A percentile compares a stretch with the other conserved stretches of the same genome.
phyloP scores from a whole-genome alignment of 2,797 vertebrate species.

The Vespertilio murinus region DNA sequence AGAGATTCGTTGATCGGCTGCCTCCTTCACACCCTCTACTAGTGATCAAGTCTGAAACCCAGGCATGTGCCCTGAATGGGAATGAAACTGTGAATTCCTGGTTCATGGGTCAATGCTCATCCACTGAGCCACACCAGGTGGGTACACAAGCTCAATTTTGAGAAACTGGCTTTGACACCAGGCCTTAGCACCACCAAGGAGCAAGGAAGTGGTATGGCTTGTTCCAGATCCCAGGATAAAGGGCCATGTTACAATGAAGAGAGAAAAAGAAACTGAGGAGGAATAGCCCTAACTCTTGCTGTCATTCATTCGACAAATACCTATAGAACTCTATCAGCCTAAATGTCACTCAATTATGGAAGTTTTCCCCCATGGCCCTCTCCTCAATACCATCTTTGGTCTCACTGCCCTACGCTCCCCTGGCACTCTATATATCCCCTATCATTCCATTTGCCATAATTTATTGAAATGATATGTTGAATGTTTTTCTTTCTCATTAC shows the following conservation, averaged over 20 bases:
- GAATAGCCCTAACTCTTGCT: background rate
- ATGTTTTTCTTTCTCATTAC: background rate
- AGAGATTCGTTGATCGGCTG: too few species aligned
- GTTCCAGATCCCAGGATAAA: background rate
- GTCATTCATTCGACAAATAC: background rate
- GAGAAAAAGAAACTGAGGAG: background rate
- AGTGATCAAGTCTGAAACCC: too few species aligned
- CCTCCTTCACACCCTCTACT: too few species aligned
- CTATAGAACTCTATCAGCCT: background rate
- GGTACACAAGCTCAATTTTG: background rate
- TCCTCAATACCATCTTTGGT: background rate
- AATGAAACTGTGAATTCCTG: too few species aligned
- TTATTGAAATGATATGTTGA: background rate
- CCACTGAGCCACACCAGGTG: too few species aligned
- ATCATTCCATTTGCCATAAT: background rate
- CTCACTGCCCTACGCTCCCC: background rate
- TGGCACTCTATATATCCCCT: background rate
- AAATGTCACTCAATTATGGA: background rate
- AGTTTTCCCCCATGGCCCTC: background rate
- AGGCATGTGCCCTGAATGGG: too few species aligned
- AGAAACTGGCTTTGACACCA: background rate
- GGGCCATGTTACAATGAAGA: background rate
- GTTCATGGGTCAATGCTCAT: too few species aligned
- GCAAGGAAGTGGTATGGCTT: background rate
- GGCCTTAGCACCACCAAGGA: background rate